A percentile compares a stretch with the other conserved stretches of the same genome.
phyloP scores from a whole-genome alignment of 1,140 invertebrate genomes.

The Metaphire vulgaris region DNA sequence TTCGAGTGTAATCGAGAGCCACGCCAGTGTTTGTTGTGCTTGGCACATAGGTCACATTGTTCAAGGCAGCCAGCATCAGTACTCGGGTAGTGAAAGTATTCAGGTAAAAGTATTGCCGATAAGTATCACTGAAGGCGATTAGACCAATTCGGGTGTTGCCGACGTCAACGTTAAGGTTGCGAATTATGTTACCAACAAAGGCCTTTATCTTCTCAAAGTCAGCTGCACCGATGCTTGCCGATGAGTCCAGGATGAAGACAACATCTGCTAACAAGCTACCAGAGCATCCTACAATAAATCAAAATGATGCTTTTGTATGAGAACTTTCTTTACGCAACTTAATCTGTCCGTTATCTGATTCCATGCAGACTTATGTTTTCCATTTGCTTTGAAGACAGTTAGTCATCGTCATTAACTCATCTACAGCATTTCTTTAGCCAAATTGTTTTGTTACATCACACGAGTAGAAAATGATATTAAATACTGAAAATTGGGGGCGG shows the following conservation, averaged over 20 bases:
- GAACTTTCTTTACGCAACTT: too few species aligned
- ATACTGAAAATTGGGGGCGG: too few species aligned
- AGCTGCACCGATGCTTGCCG: conserved; percentile 30
- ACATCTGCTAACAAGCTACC: conserved; percentile 36
- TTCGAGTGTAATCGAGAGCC: neutral
- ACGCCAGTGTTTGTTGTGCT: neutral
- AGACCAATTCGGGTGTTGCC: conserved; percentile 34
- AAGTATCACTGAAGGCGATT: conserved; percentile 27
- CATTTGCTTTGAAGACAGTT: too few species aligned
- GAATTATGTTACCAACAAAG: conserved; percentile 32
- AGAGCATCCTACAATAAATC: conserved; percentile 22
- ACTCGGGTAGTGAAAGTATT: conserved; percentile 21
- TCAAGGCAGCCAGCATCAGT: neutral
- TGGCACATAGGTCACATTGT: neutral
- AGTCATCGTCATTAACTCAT: too few species aligned
- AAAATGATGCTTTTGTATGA: too few species aligned
- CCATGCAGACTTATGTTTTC: too few species aligned
- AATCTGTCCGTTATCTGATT: too few species aligned
- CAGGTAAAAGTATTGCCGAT: conserved; percentile 30
- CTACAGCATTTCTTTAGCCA: too few species aligned
- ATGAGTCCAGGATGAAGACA: conserved; percentile 36
- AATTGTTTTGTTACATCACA: too few species aligned
- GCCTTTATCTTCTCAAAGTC: conserved; percentile 33
- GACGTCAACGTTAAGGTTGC: conserved; percentile 31
- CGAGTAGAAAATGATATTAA: too few species aligned